A percentile compares a stretch with the other conserved stretches of the same genome.
phyloP scores from a whole-genome alignment of 30 jellyfish, hydroid and myxozoan genomes.

The Catostylus mosaicus region DNA sequence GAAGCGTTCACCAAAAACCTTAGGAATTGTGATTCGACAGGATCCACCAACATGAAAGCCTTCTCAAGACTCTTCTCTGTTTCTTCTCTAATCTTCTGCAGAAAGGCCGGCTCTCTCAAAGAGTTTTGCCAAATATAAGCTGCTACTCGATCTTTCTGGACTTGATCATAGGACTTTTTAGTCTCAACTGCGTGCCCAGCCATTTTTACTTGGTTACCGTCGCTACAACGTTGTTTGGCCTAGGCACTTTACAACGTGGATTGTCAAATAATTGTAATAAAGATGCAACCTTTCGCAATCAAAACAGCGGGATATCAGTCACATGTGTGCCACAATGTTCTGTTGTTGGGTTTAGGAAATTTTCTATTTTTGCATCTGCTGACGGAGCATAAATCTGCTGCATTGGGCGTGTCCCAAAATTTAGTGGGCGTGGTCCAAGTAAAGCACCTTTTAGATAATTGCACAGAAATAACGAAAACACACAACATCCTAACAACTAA shows the following conservation, averaged over 20 bases:
- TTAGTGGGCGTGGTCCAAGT: no score
- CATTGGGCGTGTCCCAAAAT: no score
- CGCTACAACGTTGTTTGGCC: background rate
- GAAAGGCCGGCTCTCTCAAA: slow-evolving; percentile 60
- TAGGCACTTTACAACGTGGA: background rate
- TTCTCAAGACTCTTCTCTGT: slow-evolving; percentile 35
- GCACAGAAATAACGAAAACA: no score
- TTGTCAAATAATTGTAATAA: background rate
- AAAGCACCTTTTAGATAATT: no score
- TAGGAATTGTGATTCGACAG: slow-evolving; percentile 77
- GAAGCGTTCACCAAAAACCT: slow-evolving; percentile 66
- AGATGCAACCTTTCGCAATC: no score
- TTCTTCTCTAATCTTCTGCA: slow-evolving; percentile 53
- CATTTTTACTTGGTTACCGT: background rate
- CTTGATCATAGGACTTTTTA: background rate
- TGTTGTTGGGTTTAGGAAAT: no score
- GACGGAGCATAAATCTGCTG: no score
- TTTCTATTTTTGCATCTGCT: no score
- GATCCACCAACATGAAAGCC: slow-evolving; percentile 75
- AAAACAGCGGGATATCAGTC: no score
- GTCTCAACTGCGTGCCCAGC: background rate
- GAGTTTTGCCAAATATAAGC: slow-evolving; percentile 52
- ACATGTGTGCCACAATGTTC: no score
- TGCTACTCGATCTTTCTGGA: slow-evolving; percentile 18
- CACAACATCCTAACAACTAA: no score